phyloP scores from a whole-genome alignment of 2,888 invertebrate genomes.

The Hofmannophila pseudospretella region DNA sequence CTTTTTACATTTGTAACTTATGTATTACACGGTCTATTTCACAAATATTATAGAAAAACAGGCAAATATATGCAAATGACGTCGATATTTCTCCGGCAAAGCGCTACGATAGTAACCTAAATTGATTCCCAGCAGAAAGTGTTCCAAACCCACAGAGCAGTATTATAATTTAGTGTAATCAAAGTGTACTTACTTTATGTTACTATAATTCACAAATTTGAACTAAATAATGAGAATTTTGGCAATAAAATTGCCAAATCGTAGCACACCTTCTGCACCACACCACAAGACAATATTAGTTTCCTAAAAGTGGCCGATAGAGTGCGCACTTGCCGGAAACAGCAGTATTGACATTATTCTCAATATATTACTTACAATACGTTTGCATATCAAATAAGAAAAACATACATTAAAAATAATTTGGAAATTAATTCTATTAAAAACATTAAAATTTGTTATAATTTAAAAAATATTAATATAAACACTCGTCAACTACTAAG shows the following conservation, averaged over 20 bases:
- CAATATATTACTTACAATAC: no score
- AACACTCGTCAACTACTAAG: no score
- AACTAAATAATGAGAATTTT: conserved; percentile 50
- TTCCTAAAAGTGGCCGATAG: conserved; percentile 41
- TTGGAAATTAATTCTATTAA: no score
- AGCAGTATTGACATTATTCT: conserved; percentile 40
- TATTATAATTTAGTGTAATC: conserved; percentile 10
- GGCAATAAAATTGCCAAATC: conserved; percentile 45
- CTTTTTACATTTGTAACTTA: background rate
- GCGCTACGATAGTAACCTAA: conserved; percentile 35
- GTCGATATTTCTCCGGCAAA: conserved; percentile 52
- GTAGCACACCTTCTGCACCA: conserved; percentile 43
- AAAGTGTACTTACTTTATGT: conserved; percentile 51
- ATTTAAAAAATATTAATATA: no score
- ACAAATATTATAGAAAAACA: conserved; percentile 25
- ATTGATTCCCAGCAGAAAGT: conserved; percentile 8
- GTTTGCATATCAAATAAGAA: no score
- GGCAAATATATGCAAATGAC: conserved; percentile 41
- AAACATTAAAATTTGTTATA: no score
- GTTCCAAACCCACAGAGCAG: conserved; percentile 5
- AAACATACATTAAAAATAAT: no score
- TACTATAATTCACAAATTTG: conserved; percentile 49
- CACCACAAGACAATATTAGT: conserved; percentile 70
- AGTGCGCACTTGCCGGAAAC: conserved; percentile 57
- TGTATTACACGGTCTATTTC: conserved; percentile 5